Evolutionary conservation across 2,888 invertebrate species (phyloP).

Genomic region (Nasonovia ribisnigri): DNA sequence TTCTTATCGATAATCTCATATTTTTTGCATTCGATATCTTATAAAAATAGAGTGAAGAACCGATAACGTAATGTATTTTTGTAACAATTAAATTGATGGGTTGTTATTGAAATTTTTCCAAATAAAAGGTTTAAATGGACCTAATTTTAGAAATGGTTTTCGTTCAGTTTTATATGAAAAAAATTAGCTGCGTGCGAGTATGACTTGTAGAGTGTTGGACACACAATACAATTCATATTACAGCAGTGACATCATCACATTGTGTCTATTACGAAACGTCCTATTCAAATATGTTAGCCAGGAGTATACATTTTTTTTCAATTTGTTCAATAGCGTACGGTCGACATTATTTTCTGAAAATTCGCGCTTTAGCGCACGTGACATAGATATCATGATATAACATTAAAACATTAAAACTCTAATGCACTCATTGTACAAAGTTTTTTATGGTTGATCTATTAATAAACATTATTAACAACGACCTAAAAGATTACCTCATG

Average conservation of each 20-base stretch:
- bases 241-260: slow-evolving; percentile 62
- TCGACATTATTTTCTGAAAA: slow-evolving; percentile 62
- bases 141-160: slow-evolving; percentile 16
- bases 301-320: slow-evolving; percentile 29
- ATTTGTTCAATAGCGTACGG: slow-evolving; percentile 28
- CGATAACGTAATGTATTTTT: not conserved
- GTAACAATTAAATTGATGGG: not conserved
- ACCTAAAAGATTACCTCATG: not conserved
- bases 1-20: not conserved
- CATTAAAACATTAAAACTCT: slow-evolving; percentile 11
- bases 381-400: slow-evolving; percentile 45
- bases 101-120: not conserved
- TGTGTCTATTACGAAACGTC: slow-evolving; percentile 61
- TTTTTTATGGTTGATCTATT: not conserved
- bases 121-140: not conserved
- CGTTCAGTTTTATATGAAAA: not conserved
- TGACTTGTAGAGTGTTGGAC: not conserved
- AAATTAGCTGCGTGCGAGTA: not conserved
- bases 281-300: slow-evolving; percentile 42
- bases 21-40: slow-evolving; percentile 11
- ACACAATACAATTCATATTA: slow-evolving; percentile 35
- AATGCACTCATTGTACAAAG: not conserved
- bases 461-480: slow-evolving; percentile 13
- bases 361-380: slow-evolving; percentile 24
- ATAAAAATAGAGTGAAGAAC: not conserved